Conservation (phyloP, 2,888 invertebrate species). For the Zootermopsis nevadensis region DNA sequence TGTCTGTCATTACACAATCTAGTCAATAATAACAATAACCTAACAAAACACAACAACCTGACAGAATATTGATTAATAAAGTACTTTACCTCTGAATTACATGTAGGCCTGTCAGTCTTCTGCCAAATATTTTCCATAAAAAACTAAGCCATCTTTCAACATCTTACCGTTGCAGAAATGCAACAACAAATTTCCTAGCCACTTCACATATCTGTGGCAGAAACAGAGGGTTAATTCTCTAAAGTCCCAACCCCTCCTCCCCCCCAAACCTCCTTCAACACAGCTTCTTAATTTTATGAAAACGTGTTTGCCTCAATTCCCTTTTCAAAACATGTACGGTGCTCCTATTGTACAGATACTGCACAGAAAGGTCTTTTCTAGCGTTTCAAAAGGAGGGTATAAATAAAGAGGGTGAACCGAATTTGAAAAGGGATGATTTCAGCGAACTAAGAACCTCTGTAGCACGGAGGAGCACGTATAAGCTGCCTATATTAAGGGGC, state of each 20-base stretch:
- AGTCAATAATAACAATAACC: no score
- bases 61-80: no score
- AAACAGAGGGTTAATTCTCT: background rate
- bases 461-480: background rate
- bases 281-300: constrained; percentile 14
- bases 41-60: no score
- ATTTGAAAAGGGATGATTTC: background rate
- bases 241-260: background rate
- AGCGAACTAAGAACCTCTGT: background rate
- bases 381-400: background rate
- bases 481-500: background rate
- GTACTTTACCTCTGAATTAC: no score
- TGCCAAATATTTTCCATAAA: no score
- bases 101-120: no score
- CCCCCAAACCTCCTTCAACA: background rate
- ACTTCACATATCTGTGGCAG: background rate
- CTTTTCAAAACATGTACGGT: background rate
- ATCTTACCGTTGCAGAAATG: no score
- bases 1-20: no score
- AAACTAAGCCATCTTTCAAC: no score
- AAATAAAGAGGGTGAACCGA: background rate
- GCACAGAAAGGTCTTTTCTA: background rate
- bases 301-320: background rate
- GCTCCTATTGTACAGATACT: constrained; percentile 7
- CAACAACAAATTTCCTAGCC: background rate